Base-by-base conservation (phyloP, 2,888 invertebrate genomes). In the Drosophila prolongata region DNA sequence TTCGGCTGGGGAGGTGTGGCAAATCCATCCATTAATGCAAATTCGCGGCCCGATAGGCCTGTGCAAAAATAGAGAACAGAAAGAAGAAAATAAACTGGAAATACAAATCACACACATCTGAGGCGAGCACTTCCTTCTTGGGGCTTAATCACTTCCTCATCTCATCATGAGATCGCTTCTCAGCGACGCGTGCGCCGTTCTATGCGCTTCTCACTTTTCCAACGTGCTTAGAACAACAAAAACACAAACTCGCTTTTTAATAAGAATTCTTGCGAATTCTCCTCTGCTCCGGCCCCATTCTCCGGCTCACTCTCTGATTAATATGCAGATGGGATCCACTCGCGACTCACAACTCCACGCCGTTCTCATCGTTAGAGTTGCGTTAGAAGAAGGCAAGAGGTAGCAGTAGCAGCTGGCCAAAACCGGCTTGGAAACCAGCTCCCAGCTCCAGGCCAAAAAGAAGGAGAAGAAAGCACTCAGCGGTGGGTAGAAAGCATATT, bases 221-320 rank as follows among this genome's bases (percentile, higher is more conserved):
- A 74, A 56, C 40, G 75, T 49, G 72, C 68, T 66, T 66, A 71
- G 44, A 59, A 75, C 56, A 67, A 55, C 62, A 54, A 68, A 70
- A 62, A 67, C 80, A 80, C 75, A 81, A 81, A 88, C 83, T 83
- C 89, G 83, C 83, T 83, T 83, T 83, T 83, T 83, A 87, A 83
- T 83, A 83, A 83, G 83, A 88, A 88, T 88, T 83, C 89, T 89
- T 88, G 87, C 84, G 74, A 83, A 83, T 83, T 87, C 88, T 82
- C 50, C 59, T 61, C 71, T 37, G 40, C n/a, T 43, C 65, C 34
- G 56, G 38, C 57, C 68, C 44, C 49, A 43, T 69, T 47, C 65
- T 62, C 30, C n/a, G 61, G 58, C 47, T 53, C 19, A 44, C 72
- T 59, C 62, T 75, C 60, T 88, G 84, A 88, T 88, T 88, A 83